phyloP scores from a whole-genome alignment of 2,888 invertebrate genomes.

The Bembecia ichneumoniformis region DNA sequence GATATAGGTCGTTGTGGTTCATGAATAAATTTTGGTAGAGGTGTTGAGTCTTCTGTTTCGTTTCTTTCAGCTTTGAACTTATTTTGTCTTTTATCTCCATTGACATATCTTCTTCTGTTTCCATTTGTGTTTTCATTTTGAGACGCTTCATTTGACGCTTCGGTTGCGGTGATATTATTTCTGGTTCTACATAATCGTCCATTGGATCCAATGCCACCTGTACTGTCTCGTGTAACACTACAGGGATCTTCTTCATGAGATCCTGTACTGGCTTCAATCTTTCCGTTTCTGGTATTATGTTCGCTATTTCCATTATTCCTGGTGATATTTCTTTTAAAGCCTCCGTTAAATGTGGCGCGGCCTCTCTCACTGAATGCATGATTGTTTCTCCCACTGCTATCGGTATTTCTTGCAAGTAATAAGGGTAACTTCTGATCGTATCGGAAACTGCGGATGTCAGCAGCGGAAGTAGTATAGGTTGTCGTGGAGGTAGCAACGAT shows the following conservation, averaged over 20 bases:
- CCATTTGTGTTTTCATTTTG: conserved; percentile 25
- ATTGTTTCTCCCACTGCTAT: conserved; percentile 60
- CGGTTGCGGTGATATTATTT: conserved; percentile 23
- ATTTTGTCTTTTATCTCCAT: conserved; percentile 35
- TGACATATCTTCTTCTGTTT: conserved; percentile 28
- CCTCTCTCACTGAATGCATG: conserved; percentile 57
- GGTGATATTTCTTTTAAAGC: conserved; percentile 61
- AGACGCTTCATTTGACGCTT: conserved; percentile 13
- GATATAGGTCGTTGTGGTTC: conserved; percentile 45
- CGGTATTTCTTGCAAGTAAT: conserved; percentile 65
- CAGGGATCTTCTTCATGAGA: conserved; percentile 51
- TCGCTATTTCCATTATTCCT: conserved; percentile 59
- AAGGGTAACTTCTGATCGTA: conserved; percentile 59
- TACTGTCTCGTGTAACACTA: conserved; percentile 54
- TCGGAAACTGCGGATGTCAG: conserved; percentile 58
- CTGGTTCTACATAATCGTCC: conserved; percentile 29
- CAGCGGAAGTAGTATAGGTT: conserved; percentile 49
- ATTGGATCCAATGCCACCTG: conserved; percentile 44
- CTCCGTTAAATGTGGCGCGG: conserved; percentile 59
- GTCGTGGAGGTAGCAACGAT: conserved; percentile 42
- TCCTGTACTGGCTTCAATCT: conserved; percentile 41
- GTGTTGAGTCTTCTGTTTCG: conserved; percentile 47
- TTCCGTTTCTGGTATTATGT: conserved; percentile 47
- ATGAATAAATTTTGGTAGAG: conserved; percentile 51
- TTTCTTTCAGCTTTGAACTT: conserved; percentile 43